These are phyloP conservation scores for Hippocampus comes DNA, from an alignment of 2,113 vertebrate genomes.

Conservation along the genomic window DNA sequence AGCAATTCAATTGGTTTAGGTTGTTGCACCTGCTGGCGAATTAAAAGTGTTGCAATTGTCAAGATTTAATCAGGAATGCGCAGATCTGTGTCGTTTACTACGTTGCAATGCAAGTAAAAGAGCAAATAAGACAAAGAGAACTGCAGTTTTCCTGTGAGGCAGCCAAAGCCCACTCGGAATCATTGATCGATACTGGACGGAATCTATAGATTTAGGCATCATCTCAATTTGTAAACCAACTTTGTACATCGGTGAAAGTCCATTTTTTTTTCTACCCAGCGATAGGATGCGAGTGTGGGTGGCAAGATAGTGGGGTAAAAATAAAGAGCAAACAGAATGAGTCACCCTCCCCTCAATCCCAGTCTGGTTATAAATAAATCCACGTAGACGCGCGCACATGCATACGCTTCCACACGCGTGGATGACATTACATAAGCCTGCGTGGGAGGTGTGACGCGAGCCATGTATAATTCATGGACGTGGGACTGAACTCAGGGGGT, in stretches of 20 bases:
- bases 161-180: too few species aligned
- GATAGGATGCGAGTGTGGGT: constrained; percentile 36
- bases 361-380: constrained; percentile 67
- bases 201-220: not conserved
- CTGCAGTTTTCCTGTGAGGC: too few species aligned
- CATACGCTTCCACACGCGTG: constrained; percentile 49
- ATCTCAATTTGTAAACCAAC: not conserved
- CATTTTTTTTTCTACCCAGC: constrained; percentile 12
- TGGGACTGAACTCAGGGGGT: constrained; percentile 45
- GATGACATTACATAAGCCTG: constrained; percentile 64
- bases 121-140: too few species aligned
- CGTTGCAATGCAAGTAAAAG: too few species aligned
- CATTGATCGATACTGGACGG: too few species aligned
- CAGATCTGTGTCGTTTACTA: too few species aligned
- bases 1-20: too few species aligned
- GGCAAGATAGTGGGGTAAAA: constrained; percentile 52
- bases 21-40: too few species aligned
- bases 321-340: constrained; percentile 67
- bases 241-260: constrained; percentile 38
- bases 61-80: too few species aligned
- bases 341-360: constrained; percentile 66
- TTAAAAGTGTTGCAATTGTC: too few species aligned
- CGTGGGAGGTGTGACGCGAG: constrained; percentile 60
- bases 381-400: constrained; percentile 38
- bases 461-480: constrained; percentile 62